Evolutionary conservation across 2,888 invertebrate genomes (phyloP).

Genomic region (Emmelina monodactyla): DNA sequence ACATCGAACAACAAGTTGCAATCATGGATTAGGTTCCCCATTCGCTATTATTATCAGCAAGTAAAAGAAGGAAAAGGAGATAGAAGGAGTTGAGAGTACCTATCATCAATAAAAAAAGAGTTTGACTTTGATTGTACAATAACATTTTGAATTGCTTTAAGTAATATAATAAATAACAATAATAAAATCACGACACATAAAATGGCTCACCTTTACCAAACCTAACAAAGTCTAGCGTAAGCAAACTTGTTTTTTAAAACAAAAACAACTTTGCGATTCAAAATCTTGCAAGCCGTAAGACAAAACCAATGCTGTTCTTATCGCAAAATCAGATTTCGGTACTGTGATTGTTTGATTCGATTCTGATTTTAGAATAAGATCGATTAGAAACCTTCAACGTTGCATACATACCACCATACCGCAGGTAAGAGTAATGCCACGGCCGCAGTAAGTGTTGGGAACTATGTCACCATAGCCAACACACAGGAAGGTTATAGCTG

Average conservation of each 20-base stretch:
- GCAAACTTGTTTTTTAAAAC: background rate
- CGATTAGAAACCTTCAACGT: background rate
- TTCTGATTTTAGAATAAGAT: constrained; percentile 1
- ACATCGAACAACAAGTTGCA: constrained; percentile 13
- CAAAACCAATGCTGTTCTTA: constrained; percentile 8
- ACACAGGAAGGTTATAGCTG: constrained; percentile 99
- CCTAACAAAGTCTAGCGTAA: too few relatives aligned
- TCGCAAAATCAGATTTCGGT: background rate
- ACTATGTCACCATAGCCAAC: constrained; percentile 99
- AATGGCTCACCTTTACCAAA: constrained; percentile 64
- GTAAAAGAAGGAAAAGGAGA: constrained; percentile 27
- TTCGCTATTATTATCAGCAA: constrained; percentile 18
- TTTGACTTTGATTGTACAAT: constrained; percentile 56
- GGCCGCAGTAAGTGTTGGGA: constrained; percentile 99
- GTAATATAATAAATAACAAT: too few relatives aligned
- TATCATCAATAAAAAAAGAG: constrained; percentile 31
- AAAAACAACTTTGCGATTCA: background rate
- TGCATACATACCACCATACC: constrained; percentile 96
- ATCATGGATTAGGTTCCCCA: background rate
- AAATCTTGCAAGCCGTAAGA: constrained; percentile 17
- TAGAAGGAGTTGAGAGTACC: constrained; percentile 21
- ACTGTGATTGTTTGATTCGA: constrained; percentile 8
- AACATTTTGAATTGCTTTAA: constrained; percentile 29
- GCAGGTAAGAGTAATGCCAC: constrained; percentile 97
- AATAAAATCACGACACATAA: constrained; percentile 45